These are phyloP conservation scores for Azemiops feae DNA, from an alignment of 2,113 vertebrate genomes.

Conservation along the genomic window DNA sequence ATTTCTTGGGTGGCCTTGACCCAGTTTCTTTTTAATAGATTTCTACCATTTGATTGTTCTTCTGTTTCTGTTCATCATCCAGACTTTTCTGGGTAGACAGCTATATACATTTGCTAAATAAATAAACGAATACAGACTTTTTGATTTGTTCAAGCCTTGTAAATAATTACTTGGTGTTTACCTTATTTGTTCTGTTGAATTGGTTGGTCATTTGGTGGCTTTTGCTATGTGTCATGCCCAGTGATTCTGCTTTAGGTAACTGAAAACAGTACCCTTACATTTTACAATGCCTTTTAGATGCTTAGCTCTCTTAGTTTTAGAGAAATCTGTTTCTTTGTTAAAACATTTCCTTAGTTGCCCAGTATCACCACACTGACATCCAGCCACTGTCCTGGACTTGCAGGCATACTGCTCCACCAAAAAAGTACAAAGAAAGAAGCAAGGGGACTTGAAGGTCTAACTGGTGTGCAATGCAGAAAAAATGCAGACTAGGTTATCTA, in stretches of 20 bases:
- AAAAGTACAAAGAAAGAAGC: neutral
- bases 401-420: neutral
- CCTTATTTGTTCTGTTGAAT: neutral
- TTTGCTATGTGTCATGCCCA: neutral
- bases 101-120: neutral
- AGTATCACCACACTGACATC: neutral
- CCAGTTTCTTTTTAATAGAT: neutral
- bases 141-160: neutral
- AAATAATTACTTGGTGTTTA: neutral
- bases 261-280: too few species aligned
- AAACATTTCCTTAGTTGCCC: neutral
- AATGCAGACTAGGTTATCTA: neutral
- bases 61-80: neutral
- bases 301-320: neutral
- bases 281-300: neutral
- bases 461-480: neutral
- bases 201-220: neutral
- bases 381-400: neutral
- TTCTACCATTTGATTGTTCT: neutral
- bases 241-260: neutral
- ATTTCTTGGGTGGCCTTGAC: neutral
- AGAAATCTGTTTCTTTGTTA: neutral
- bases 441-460: neutral
- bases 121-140: neutral
- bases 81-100: neutral